Evolutionary conservation across 2,113 vertebrate species (phyloP).

Genomic region (Thinocorus orbignyianus): DNA sequence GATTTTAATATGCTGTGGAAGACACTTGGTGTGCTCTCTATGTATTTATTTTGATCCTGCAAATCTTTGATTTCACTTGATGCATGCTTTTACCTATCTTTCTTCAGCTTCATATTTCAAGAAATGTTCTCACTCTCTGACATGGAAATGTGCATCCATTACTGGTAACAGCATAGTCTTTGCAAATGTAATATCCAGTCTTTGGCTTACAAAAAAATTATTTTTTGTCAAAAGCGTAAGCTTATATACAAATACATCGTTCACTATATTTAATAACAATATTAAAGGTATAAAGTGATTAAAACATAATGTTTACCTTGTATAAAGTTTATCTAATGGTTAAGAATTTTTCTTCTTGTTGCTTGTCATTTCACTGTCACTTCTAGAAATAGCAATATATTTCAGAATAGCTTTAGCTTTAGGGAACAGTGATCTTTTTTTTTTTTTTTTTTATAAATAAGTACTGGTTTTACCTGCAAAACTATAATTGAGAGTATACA

Average conservation of each 20-base stretch:
- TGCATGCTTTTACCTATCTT: background rate
- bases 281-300: background rate
- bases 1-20: background rate
- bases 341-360: background rate
- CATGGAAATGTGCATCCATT: background rate
- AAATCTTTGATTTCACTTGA: background rate
- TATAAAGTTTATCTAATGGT: background rate
- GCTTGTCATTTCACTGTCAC: background rate
- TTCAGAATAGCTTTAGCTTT: background rate
- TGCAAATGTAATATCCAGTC: background rate
- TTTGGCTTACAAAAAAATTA: background rate
- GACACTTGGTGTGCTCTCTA: background rate
- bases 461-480: background rate
- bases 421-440: background rate
- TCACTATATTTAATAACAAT: background rate
- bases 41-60: background rate
- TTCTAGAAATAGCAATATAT: background rate
- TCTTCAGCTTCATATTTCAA: background rate
- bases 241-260: background rate
- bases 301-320: background rate
- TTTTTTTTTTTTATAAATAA: background rate
- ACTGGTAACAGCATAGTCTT: background rate
- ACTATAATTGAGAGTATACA: accelerated
- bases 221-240: background rate
- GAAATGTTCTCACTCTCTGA: background rate